Conservation (phyloP, 2,113 vertebrate species). For the Cyanocitta stelleri region DNA sequence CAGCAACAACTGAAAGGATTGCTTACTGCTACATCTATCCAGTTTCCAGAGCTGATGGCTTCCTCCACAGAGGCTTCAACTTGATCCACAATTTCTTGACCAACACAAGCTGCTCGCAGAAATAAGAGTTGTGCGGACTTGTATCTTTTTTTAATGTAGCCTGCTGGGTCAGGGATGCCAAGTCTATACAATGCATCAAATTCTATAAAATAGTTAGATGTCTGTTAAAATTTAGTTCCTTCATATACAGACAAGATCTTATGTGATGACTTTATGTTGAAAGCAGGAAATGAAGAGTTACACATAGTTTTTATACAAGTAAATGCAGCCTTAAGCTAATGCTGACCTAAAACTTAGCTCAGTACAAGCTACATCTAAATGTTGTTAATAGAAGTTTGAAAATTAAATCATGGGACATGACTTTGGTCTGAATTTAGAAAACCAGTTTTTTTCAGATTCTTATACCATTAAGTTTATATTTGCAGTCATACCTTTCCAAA, state of each 20-base stretch:
- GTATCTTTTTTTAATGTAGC: constrained; percentile 90
- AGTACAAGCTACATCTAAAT: background rate
- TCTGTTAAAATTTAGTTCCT: background rate
- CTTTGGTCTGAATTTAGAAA: background rate
- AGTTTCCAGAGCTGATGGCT: constrained; percentile 85
- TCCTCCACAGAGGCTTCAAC: constrained; percentile 95
- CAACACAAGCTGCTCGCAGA: constrained; percentile 85
- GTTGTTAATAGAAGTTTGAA: background rate
- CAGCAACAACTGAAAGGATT: background rate
- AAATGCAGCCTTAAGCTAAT: background rate
- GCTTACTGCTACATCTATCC: constrained; percentile 88
- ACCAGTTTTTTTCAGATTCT: rapidly evolving
- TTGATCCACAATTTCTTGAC: constrained; percentile 86
- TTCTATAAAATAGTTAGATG: constrained; percentile 73
- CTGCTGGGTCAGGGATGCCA: constrained; percentile 88
- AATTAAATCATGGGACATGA: background rate
- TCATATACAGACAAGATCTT: background rate
- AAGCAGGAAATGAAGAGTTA: background rate
- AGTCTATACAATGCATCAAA: constrained; percentile 88
- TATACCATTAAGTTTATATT: background rate
- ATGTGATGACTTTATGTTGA: background rate
- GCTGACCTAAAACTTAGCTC: background rate
- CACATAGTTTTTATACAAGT: background rate
- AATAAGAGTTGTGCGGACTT: constrained; percentile 84
- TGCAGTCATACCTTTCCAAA: background rate